Evolutionary conservation across 2,113 vertebrate species (phyloP).

Genomic region (Cnemophilus loriae): DNA sequence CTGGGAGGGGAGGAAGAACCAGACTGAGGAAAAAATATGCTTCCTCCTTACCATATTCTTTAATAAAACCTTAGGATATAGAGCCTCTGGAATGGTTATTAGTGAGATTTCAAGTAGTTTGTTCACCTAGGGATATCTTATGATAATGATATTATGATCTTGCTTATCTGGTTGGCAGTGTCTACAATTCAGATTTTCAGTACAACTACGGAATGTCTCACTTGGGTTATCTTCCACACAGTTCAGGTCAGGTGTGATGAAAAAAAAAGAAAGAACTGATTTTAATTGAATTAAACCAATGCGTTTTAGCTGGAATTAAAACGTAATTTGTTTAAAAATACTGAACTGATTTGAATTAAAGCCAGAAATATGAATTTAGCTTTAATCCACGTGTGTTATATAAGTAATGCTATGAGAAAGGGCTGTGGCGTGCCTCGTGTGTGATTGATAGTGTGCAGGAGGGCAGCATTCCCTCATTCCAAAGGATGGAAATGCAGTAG

Average conservation of each 20-base stretch:
- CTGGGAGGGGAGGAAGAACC: background rate
- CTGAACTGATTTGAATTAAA: constrained; percentile 1
- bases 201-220: background rate
- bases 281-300: constrained; percentile 4
- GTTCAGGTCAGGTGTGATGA: background rate
- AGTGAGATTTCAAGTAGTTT: background rate
- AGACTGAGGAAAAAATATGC: background rate
- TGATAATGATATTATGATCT: background rate
- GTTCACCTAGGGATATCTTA: background rate
- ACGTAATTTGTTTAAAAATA: constrained; percentile 25
- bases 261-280: background rate
- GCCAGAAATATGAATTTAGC: background rate
- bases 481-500: background rate
- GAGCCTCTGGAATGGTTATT: background rate
- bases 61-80: background rate
- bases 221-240: background rate
- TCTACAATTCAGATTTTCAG: background rate
- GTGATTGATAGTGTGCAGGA: background rate
- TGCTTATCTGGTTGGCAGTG: background rate
- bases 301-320: constrained; percentile 29
- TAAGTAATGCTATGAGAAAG: background rate
- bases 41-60: background rate
- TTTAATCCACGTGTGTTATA: background rate
- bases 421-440: background rate
- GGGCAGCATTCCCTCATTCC: background rate